Evolutionary conservation across 2,888 invertebrate species (phyloP), one percentile per base, ranked within the genome.

Genomic region (Buathra laborator): DNA sequence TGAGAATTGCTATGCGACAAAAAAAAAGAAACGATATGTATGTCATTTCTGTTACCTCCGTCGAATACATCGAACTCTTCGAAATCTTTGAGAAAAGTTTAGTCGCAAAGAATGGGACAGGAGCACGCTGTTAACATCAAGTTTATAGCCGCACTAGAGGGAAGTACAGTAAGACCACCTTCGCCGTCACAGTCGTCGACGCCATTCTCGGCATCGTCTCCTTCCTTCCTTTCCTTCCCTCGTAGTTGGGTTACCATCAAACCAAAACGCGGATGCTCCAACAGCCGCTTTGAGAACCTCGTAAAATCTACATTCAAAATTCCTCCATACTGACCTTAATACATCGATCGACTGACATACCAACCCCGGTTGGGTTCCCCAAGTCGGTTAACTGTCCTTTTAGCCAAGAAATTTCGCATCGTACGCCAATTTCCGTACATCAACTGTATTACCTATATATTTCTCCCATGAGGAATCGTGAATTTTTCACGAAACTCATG

Each of bases 251-350:
- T 51, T 64, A 64, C 16, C 48, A 64, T 48, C n/a, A 59, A 64
- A 75, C 32, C 48, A 10, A 51, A 75, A 75, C 44, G 46, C 44
- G 46, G 6, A 1, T 46, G 14, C 4, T n/a, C 48, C 64, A 37
- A 37, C 46, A 46, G 24, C 48, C 48, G 19, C 16, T 64, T 14
- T 46, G 68, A 75, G 70, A 43, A 53, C 29, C 44, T 70, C 75
- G 43, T 83, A 64, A 68, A 78, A 70, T 68, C 24, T 48, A 29
- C 68, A 67, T 59, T 53, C 14, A 74, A 68, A 74, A 53, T 64
- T 77, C 56, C 59, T 37, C 12, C 48, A 10, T 10, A 43, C 24
- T 12, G 66, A 48, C 53, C 67, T 62, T 62, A 24, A 64, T 32
- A 4, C 43, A 64, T 43, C 16, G 37, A 64, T 75, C 78, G 43